Evolutionary conservation across 2,113 vertebrate species (phyloP), one percentile per base, ranked within the genome.

Genomic region (Numida meleagris): DNA sequence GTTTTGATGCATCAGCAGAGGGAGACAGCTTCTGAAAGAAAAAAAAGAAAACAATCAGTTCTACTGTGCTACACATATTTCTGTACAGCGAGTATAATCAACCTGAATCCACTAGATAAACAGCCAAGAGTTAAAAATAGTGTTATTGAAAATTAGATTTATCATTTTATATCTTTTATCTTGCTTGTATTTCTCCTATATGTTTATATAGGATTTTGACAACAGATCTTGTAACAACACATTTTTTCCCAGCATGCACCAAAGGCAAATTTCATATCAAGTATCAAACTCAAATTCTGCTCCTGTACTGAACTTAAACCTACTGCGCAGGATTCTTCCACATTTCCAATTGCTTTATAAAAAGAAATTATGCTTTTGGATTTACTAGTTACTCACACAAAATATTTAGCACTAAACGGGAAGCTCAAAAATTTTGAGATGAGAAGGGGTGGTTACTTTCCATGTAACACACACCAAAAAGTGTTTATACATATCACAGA

Each of bases 11-110:
- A 78, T 87, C 88, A 2, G 1, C 45, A 68, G 95, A 76, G 24
- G 93, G 31, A 23, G 91, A 8, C 43, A 90, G 88, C 9, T 94
- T 75, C 96, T 97, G 88, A 50, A 18, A 63, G 33, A 31, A 21
- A 45, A 45, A 58, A 94, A 72, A 23, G 79, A 70, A 46, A 1
- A 74, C 12, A 45, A 67, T 8, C 6, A 19, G 25, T 17, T 73
- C 70, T 13, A 84, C 4, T 89, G 78, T 55, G 24, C 51, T 72
- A 55, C 2, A 42, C 5, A 45, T 17, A 51, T 6, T 42, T 14
- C 3, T 33, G 43, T 33, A 48, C 53, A 57, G 51, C 6, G 63
- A 78, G 7, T 34, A 62, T 11, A 67, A 72, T 13, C 14, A 84
- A 40, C 7, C 23, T 33, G 27, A 85, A 73, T 36, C 55, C 5